phyloP scores from a whole-genome alignment of 2,113 vertebrate genomes.

The Panthera leo region DNA sequence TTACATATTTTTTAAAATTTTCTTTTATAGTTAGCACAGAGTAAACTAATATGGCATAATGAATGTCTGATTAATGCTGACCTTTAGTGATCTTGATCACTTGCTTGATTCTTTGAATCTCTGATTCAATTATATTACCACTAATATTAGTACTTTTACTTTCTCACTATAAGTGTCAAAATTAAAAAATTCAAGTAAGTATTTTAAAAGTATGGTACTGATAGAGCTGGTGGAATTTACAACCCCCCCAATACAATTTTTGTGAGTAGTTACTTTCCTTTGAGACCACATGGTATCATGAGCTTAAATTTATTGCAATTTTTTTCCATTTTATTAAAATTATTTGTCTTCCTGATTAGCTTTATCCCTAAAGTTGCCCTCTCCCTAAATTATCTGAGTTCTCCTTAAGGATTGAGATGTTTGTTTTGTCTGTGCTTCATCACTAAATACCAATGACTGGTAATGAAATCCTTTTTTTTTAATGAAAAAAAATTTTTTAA shows the following conservation, averaged over 20 bases:
- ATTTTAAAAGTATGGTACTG: not conserved
- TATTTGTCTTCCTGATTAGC: not conserved
- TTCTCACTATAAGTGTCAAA: not conserved
- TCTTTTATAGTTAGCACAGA: not conserved
- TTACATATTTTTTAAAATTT: not conserved
- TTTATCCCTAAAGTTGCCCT: not conserved
- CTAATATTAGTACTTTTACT: not conserved
- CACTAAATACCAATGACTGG: not conserved
- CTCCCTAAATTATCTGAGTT: not conserved
- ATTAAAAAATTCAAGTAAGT: not conserved
- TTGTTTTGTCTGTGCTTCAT: not conserved
- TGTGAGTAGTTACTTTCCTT: not conserved
- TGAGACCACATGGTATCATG: not conserved
- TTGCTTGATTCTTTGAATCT: not conserved
- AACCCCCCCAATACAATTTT: not conserved
- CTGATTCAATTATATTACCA: not conserved
- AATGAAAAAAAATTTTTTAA: too few species aligned
- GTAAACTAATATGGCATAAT: not conserved
- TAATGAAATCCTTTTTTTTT: not conserved
- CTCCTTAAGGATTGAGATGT: not conserved
- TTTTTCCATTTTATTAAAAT: constrained; percentile 3
- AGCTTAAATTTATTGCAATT: not conserved
- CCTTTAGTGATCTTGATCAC: not conserved
- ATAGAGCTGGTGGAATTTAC: not conserved
- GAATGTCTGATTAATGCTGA: not conserved